phyloP scores from a whole-genome alignment of 2,113 vertebrate genomes.

The Cyprinodon tularosa region DNA sequence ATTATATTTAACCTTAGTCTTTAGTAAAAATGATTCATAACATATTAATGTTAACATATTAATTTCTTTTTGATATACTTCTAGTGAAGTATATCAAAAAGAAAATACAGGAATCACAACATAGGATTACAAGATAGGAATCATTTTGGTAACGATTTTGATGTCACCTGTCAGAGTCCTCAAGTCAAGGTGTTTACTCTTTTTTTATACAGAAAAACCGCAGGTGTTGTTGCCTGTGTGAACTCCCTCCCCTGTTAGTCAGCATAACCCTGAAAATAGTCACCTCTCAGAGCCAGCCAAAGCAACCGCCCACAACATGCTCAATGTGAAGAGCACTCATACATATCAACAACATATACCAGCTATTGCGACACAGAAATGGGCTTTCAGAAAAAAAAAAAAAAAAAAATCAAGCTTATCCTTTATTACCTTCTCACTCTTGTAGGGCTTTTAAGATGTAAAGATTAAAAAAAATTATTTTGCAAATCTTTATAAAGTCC shows the following conservation, averaged over 20 bases:
- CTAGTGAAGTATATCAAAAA: background rate
- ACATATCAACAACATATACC: constrained; percentile 32
- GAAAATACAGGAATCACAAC: background rate
- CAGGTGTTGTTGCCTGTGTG: constrained; percentile 32
- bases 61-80: too few species aligned
- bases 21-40: background rate
- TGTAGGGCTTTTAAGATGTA: constrained; percentile 18
- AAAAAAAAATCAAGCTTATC: constrained; percentile 23
- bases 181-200: constrained; percentile 22
- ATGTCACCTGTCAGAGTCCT: background rate
- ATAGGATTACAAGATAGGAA: background rate
- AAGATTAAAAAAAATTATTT: constrained; percentile 31
- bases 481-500: constrained; percentile 38
- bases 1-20: too few species aligned
- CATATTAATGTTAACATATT: too few species aligned
- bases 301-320: constrained; percentile 49
- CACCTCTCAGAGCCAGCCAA: constrained; percentile 35
- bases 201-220: constrained; percentile 22
- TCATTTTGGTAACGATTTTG: background rate
- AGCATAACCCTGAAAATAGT: constrained; percentile 30
- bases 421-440: constrained; percentile 32
- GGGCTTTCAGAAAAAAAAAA: constrained; percentile 11
- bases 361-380: constrained; percentile 17
- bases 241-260: constrained; percentile 45
- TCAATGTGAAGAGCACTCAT: constrained; percentile 48